Conservation (phyloP, 2,113 vertebrate species). For the Mesembrinibis cayennensis region DNA sequence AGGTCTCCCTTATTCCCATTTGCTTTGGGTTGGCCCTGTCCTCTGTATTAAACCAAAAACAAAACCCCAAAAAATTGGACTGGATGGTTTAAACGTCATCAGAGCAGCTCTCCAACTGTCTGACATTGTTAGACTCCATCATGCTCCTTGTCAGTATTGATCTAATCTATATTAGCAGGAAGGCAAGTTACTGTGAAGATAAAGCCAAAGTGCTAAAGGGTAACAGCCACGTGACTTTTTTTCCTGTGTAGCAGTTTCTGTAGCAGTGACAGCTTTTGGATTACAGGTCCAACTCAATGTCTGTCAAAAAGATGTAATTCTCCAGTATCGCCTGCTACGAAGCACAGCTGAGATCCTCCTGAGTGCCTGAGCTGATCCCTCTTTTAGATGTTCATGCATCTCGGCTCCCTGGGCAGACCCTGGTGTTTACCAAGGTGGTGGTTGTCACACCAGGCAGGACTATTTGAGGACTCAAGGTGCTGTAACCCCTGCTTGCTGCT, state of each 20-base stretch:
- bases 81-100: neutral
- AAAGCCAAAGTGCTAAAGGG: constrained; percentile 24
- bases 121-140: neutral
- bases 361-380: neutral
- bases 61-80: neutral
- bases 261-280: neutral
- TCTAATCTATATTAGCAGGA: neutral
- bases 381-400: neutral
- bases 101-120: neutral
- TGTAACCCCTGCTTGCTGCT: neutral
- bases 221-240: neutral
- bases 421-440: neutral
- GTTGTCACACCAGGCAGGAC: neutral
- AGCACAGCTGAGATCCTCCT: neutral
- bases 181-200: neutral
- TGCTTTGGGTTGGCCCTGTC: neutral
- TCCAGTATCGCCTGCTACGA: neutral
- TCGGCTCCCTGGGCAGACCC: neutral
- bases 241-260: neutral
- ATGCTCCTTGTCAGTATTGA: neutral
- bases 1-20: neutral
- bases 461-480: fast-evolving
- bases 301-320: neutral
- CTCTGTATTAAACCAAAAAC: neutral
- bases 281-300: neutral